phyloP scores from a whole-genome alignment of 2,113 vertebrate species.

The Mixornis gularis region DNA sequence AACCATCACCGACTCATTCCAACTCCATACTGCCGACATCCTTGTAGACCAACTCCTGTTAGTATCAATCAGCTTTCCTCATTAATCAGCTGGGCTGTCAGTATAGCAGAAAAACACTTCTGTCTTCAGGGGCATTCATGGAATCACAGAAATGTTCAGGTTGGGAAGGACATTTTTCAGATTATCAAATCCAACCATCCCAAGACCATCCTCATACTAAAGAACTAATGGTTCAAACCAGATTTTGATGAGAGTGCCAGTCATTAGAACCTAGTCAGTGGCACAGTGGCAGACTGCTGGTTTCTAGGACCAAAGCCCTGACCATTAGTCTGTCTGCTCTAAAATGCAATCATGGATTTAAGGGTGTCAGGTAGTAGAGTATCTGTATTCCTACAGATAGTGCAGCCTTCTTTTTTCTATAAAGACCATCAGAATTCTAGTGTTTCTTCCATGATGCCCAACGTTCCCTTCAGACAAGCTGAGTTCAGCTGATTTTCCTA shows the following conservation, averaged over 20 bases:
- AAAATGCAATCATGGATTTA: background rate
- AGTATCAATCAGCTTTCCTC: background rate
- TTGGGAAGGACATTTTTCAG: background rate
- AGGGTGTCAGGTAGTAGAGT: background rate
- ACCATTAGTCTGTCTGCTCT: background rate
- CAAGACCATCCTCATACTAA: background rate
- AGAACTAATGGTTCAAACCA: background rate
- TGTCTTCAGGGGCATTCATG: background rate
- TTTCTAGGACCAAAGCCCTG: background rate
- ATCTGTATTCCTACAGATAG: background rate
- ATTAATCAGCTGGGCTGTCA: background rate
- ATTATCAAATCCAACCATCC: background rate
- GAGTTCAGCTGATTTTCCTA: background rate
- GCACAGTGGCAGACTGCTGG: background rate
- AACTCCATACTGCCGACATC: background rate
- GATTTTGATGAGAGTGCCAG: background rate
- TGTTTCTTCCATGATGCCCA: background rate
- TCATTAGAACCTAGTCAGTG: background rate
- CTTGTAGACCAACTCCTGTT: background rate
- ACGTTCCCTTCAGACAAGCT: background rate
- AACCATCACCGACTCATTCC: rapidly evolving
- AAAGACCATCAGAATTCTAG: background rate
- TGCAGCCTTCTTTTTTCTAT: background rate
- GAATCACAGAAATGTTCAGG: background rate
- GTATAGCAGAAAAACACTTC: background rate